Percentiles rank a stretch among this genome's conserved stretches.
Evolutionary conservation across 1,140 invertebrate genomes (phyloP).

Genomic region (Meloidogyne exigua): DNA sequence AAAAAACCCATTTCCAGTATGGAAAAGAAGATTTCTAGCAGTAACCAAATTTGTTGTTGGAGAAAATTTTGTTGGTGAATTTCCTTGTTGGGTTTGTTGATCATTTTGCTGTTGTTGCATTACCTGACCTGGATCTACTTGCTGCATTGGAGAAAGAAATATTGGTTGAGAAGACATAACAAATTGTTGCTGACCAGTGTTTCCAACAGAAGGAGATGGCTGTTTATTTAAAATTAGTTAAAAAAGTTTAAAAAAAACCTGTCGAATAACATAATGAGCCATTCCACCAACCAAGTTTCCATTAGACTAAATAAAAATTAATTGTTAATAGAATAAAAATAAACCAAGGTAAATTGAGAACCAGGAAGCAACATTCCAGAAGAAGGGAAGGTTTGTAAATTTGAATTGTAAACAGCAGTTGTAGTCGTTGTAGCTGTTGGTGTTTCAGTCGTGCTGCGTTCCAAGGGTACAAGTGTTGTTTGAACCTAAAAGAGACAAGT

Average conservation of each 20-base stretch:
- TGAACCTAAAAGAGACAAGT: not conserved
- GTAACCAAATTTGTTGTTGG: not conserved
- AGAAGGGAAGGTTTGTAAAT: not conserved
- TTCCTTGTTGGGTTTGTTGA: not conserved
- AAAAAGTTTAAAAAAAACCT: slow-evolving; percentile 13
- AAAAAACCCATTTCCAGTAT: not conserved
- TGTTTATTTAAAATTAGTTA: not conserved
- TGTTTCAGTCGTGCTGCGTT: not conserved
- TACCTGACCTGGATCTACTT: not conserved
- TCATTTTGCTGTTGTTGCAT: not conserved
- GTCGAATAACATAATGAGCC: slow-evolving; percentile 14
- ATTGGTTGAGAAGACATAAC: not conserved
- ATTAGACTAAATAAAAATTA: not conserved
- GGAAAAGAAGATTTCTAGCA: not conserved
- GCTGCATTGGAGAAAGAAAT: not conserved
- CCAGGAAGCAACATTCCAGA: slow-evolving; percentile 2
- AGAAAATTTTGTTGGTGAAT: not conserved
- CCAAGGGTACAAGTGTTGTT: not conserved
- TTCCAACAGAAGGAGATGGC: not conserved
- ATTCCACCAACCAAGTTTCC: not conserved
- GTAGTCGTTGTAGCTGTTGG: not conserved
- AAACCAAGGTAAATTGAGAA: not conserved
- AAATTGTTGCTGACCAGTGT: not conserved
- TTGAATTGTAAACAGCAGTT: not conserved
- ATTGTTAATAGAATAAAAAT: not conserved